Evolutionary conservation across 2,113 vertebrate genomes (phyloP).

Genomic region (Strigops habroptila): DNA sequence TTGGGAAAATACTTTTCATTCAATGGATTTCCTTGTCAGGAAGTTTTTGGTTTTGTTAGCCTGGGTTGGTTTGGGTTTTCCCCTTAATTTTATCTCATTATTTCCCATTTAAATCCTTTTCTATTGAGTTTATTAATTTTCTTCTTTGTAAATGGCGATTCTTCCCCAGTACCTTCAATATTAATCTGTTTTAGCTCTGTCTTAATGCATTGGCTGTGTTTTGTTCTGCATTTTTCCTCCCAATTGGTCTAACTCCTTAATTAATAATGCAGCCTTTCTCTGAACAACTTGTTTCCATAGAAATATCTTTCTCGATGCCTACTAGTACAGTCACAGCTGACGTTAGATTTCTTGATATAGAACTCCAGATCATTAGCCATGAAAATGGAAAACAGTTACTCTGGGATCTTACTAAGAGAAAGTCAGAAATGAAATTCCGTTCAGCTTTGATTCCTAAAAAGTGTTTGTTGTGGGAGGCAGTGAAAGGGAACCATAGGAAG

Average conservation of each 20-base stretch:
- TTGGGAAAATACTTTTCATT: not conserved
- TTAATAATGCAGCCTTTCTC: not conserved
- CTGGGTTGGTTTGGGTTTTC: not conserved
- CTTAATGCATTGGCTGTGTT: not conserved
- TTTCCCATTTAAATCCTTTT: not conserved
- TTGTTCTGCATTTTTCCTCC: not conserved
- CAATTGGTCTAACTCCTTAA: not conserved
- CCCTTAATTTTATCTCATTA: not conserved
- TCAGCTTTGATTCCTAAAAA: not conserved
- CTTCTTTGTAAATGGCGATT: not conserved
- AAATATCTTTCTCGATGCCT: not conserved
- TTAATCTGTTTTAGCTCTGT: not conserved
- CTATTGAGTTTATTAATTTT: not conserved
- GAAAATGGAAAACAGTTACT: not conserved
- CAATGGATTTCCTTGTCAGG: not conserved
- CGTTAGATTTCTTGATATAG: not conserved
- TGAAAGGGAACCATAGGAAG: not conserved
- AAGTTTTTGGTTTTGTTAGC: not conserved
- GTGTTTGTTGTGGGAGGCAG: not conserved
- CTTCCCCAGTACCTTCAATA: not conserved
- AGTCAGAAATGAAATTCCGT: not conserved
- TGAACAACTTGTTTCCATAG: not conserved
- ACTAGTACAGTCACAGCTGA: not conserved
- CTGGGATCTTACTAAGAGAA: not conserved
- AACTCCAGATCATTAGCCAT: not conserved